Evolutionary conservation across 2,888 invertebrate species (phyloP), one percentile per base, ranked within the genome.

Genomic region (Brachyptera putata): DNA sequence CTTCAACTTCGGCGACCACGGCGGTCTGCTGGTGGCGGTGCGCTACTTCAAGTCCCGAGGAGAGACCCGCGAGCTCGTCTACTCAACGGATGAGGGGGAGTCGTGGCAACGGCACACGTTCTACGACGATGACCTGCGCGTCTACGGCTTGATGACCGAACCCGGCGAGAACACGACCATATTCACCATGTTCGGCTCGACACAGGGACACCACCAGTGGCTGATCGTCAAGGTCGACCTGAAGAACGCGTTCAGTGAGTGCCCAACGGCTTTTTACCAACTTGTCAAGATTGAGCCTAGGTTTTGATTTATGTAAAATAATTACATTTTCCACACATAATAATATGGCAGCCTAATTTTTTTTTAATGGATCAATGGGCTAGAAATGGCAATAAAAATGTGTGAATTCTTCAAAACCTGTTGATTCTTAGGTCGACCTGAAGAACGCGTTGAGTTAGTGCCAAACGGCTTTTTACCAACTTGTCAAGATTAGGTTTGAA

Each of bases 151-250:
- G 16, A 90, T 95, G 86, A 95, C 93, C 0, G 94, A 95, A 71
- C 93, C 95, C 0, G 94, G 94, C n/a, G 92, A 93, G 73, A 93
- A 91, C 70, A 91, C 93, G 0, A 92, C 94, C 0, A 84, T 90
- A 0, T 94, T 95, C 70, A 93, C 94, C 0, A 83, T 95, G 80
- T 95, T 95, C 73, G 95, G 94, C 0, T 93, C 94, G 0, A 82
- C 84, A 41, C 55, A 68, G n/a, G 83, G 83, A 14, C 81, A 83
- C 1, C 93, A 93, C 72, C 86, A 88, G 65, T 95, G 95, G 95
- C 80, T 91, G n/a, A 88, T 94, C 46, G 84, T 92, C 46, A 91
- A 91, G 67, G 74, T 85, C 16, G 81, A 85, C 70, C 73, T 84
- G 62, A 71, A 70, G 57, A 74, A 75, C 55, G 79, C 79, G 13